Base-by-base conservation (phyloP, 2,888 invertebrate species). In the Mimas tiliae region DNA sequence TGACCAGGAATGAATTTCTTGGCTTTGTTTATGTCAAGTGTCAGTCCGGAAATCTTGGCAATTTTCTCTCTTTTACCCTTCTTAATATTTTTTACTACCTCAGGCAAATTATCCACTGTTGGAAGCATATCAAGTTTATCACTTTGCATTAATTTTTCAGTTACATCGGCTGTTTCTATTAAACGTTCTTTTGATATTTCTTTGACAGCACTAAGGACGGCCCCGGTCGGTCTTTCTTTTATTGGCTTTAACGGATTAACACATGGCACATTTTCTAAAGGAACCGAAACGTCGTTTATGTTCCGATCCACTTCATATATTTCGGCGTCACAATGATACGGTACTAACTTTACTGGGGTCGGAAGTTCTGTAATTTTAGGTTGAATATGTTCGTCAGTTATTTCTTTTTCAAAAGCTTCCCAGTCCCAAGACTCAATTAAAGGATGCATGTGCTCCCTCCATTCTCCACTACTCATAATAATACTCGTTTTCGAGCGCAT, bases 1-100 rank as follows among this genome's bases (percentile, higher is more conserved):
- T 96, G 96, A 0, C 97, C 97, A 1, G 95, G 94, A 58, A 97
- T 85, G 82, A 97, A 96, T 74, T 94, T 95, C 78, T 94, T 94
- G 2, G 96, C 96, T 77, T 95, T 95, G 64, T 95, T 95, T 67
- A 96, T 95, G 68, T 95, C 94, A 65, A 97, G 81, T 48, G 93
- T 94, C 19, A 96, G 89, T 50, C 96, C 96, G 42, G 95, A 94
- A 16, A 96, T 94, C 78, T 95, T 94, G 63, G 95, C 94, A 38
- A 95, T 80, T 82, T 95, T 94, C 68, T 94, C 91, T 69, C 94
- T 88, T 75, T 94, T 94, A 1, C 95, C 95, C 74, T 94, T 94
- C 53, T 93, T 93, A 71, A 96, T 95, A 75, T 93, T 94, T 81
- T 94, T 94, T 8, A 96, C 93, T 50, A 96, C 83, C 66, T 95